Evolutionary conservation across 2,113 vertebrate species (phyloP).

Genomic region (Chinchilla lanigera): DNA sequence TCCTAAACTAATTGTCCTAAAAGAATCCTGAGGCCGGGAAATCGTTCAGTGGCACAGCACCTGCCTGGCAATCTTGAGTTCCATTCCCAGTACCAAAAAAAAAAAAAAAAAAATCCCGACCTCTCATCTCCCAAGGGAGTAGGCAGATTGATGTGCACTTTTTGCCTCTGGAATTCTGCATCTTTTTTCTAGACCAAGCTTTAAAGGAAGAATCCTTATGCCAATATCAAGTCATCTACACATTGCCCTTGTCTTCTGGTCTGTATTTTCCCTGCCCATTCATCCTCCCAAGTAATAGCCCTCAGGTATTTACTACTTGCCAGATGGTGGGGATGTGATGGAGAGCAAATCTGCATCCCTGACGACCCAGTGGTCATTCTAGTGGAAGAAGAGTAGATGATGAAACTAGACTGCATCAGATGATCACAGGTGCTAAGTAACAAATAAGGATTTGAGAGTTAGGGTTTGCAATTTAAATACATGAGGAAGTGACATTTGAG

Average conservation of each 20-base stretch:
- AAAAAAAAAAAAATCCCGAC: neutral
- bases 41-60: no score
- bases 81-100: no score
- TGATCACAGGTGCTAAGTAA: neutral
- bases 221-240: neutral
- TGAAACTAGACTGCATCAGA: neutral
- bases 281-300: conserved; percentile 15
- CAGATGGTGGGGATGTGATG: neutral
- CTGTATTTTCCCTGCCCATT: neutral
- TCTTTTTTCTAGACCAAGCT: neutral
- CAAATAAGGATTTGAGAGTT: neutral
- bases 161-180: neutral
- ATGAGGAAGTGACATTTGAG: conserved; percentile 7
- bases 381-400: neutral
- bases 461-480: neutral
- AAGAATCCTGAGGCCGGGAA: neutral
- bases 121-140: neutral
- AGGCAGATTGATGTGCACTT: neutral
- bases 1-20: neutral
- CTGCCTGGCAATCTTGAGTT: no score
- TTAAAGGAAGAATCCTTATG: neutral
- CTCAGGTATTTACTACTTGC: neutral
- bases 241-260: neutral
- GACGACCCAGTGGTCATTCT: neutral
- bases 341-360: neutral